Percentiles rank a stretch among this genome's conserved stretches.
Conservation (phyloP, 1,140 invertebrate genomes). For the Ladona fulva region DNA sequence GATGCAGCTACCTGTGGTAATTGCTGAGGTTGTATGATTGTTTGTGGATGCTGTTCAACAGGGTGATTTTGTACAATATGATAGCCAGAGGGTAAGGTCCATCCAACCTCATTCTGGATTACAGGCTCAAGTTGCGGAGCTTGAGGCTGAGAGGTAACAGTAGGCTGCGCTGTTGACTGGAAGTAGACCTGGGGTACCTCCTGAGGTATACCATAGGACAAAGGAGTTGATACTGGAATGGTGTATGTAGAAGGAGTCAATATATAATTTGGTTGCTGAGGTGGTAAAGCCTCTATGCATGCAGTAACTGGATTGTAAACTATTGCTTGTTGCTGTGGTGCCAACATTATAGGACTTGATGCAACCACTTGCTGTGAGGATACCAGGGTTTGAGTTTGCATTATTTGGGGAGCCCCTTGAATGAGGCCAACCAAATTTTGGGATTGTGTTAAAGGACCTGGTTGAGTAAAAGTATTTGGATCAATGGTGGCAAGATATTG, state of each 20-base stretch:
- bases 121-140: not conserved
- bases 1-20: not conserved
- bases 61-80: not conserved
- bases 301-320: not conserved
- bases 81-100: not conserved
- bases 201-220: not conserved
- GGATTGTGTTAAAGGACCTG: not conserved
- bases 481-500: conserved; percentile 59
- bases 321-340: conserved; percentile 11
- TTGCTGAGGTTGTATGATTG: not conserved
- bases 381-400: conserved; percentile 10
- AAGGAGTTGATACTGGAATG: not conserved
- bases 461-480: not conserved
- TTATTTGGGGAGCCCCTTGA: not conserved
- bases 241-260: not conserved
- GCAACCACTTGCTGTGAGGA: not conserved
- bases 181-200: not conserved
- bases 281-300: not conserved
- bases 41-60: not conserved
- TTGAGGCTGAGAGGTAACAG: not conserved
- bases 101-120: not conserved
- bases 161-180: not conserved
- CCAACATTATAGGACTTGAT: conserved; percentile 18
- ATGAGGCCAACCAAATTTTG: not conserved
- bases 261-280: not conserved